Conservation (phyloP, 1,140 invertebrate genomes). For the Oedothorax gibbosus region DNA sequence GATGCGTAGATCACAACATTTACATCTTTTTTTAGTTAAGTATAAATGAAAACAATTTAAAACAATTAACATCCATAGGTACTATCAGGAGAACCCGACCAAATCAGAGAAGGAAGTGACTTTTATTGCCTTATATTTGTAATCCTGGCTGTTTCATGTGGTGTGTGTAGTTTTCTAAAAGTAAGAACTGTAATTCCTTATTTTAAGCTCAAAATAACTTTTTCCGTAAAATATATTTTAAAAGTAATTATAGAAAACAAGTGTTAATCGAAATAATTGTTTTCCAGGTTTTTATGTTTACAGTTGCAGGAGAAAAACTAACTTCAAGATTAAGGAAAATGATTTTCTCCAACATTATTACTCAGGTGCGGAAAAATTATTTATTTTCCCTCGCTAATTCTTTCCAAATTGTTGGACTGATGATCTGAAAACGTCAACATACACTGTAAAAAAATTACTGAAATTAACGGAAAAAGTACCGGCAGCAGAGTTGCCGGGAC, state of each 20-base stretch:
- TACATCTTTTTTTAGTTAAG: no score
- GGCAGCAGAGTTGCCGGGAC: no score
- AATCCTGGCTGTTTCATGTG: conserved; percentile 75
- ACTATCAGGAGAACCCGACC: not conserved
- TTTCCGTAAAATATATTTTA: not conserved
- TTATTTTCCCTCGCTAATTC: no score
- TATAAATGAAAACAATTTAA: no score
- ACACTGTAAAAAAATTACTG: no score
- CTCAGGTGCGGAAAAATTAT: conserved; percentile 62
- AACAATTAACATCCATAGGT: conserved; percentile 9
- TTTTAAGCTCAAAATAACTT: not conserved
- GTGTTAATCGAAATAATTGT: conserved; percentile 70
- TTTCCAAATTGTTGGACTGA: no score
- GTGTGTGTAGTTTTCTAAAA: conserved; percentile 74
- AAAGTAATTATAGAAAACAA: no score
- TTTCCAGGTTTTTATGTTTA: conserved; percentile 76
- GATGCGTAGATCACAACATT: no score
- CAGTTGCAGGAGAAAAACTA: conserved; percentile 78
- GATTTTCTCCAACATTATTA: conserved; percentile 80
- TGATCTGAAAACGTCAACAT: no score
- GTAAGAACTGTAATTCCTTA: conserved; percentile 1
- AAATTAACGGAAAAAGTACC: no score
- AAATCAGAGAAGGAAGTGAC: conserved; percentile 70
- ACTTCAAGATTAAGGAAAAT: conserved; percentile 76
- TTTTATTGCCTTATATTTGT: conserved; percentile 78